Evolutionary conservation across 2,888 invertebrate genomes (phyloP), one percentile per base, ranked within the genome.

Genomic region (Baronia brevicornis): DNA sequence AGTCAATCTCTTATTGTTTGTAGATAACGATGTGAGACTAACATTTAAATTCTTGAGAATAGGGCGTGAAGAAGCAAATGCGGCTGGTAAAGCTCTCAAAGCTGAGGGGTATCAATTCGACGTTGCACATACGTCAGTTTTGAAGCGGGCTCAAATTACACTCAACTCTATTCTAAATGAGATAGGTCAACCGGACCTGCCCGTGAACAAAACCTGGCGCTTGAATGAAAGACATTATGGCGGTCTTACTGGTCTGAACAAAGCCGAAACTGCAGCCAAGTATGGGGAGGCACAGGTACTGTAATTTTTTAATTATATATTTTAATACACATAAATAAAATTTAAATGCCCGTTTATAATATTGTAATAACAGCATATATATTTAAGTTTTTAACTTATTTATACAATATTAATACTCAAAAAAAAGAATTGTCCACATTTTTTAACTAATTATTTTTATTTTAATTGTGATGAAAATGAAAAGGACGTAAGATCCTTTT

Each of bases 201-300:
- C 91, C 0, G 73, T 91, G 4, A 63, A 86, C 3, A 89, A 90
- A 57, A 91, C 93, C 5, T 95, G 95, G 95, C 87, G 94, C 6
- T 75, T 95, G 13, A 95, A 95, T 54, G 95, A 95, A 67, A 88
- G 95, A 37, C 95, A 95, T 59, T 95, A 95, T 54, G 95, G 95
- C 28, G 92, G 92, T 20, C 86, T 95, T 3, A 95, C 94, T 5
- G 95, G 95, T 1, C 85, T 93, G 38, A 92, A 95, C 59, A 95
- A 95, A 66, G 88, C 91, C 0, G 93, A 94, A 70, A 92, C 94
- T 9, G 94, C 94, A 28, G 90, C 90, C 30, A 92, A 92, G 61
- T 95, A 92, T 71, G 95, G 95, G 5, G 94, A 94, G 60, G 89
- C 90, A 27, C 92, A 93, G 85, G 92, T 91, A 58, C 20, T 23